Conservation (phyloP, 2,888 invertebrate species). For the Tricholauxania praeusta region DNA sequence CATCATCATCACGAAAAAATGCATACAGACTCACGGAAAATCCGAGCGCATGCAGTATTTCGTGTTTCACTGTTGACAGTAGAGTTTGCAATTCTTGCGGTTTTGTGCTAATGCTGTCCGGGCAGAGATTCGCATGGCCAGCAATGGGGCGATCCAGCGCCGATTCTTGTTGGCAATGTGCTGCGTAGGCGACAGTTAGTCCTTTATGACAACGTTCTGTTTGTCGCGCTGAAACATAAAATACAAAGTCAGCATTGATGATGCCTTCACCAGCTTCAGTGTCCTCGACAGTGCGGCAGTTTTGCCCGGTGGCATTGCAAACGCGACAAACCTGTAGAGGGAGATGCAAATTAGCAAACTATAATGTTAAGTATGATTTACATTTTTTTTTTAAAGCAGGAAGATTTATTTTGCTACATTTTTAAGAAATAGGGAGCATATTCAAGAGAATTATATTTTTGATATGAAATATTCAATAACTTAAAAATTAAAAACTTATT, state of each 20-base stretch:
- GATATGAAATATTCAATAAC: too few species aligned
- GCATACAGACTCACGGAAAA: conserved; percentile 98
- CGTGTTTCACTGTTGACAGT: conserved; percentile 97
- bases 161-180: conserved; percentile 97
- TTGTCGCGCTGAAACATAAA: conserved; percentile 95
- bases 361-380: too few species aligned
- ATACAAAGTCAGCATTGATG: conserved; percentile 90
- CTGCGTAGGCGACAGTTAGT: conserved; percentile 95
- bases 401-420: too few species aligned
- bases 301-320: conserved; percentile 88
- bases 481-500: too few species aligned
- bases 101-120: conserved; percentile 91
- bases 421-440: too few species aligned
- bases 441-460: too few species aligned
- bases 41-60: conserved; percentile 96
- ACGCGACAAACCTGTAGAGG: conserved; percentile 83
- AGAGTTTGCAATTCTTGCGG: conserved; percentile 91
- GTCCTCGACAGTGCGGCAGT: conserved; percentile 75
- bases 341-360: background rate
- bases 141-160: conserved; percentile 97
- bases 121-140: conserved; percentile 98
- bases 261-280: conserved; percentile 77
- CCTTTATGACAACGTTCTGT: conserved; percentile 93
- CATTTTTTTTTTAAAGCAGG: too few species aligned
- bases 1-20: conserved; percentile 88